These are phyloP conservation scores for Ariolimax columbianus DNA, from an alignment of 2,888 invertebrate species.

Conservation along the genomic window DNA sequence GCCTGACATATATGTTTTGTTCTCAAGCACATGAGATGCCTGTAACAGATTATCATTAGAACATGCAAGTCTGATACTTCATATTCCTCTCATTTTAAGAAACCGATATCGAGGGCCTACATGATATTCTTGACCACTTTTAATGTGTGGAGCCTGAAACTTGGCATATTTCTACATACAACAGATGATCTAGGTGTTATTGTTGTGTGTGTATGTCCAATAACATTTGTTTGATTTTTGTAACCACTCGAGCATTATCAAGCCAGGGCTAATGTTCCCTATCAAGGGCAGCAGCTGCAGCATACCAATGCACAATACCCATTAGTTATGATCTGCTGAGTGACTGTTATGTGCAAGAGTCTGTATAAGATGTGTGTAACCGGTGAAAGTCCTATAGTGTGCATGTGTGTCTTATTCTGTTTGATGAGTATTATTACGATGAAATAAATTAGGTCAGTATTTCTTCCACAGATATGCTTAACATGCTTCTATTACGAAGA, in stretches of 20 bases:
- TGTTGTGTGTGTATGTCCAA: background rate
- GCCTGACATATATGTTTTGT: no score
- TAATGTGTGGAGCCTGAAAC: background rate
- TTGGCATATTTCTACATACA: background rate
- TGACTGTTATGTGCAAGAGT: background rate
- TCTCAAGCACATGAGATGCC: no score
- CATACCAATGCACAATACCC: slow-evolving; percentile 33
- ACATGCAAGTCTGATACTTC: no score
- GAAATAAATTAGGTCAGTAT: no score
- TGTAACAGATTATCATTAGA: no score
- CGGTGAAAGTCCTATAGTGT: background rate
- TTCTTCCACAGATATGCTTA: no score
- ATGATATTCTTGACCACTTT: no score
- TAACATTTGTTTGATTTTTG: background rate
- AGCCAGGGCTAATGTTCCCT: background rate
- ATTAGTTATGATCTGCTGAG: background rate
- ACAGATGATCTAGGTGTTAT: background rate
- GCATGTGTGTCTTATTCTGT: background rate
- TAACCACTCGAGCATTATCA: slow-evolving; percentile 28
- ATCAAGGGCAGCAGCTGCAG: slow-evolving; percentile 33
- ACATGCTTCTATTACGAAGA: no score
- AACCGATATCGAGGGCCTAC: no score
- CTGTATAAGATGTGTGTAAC: background rate
- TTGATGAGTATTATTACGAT: no score
- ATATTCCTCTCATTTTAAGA: no score